Evolutionary conservation across 2,113 vertebrate genomes (phyloP).

Genomic region (Cyanistes caeruleus): DNA sequence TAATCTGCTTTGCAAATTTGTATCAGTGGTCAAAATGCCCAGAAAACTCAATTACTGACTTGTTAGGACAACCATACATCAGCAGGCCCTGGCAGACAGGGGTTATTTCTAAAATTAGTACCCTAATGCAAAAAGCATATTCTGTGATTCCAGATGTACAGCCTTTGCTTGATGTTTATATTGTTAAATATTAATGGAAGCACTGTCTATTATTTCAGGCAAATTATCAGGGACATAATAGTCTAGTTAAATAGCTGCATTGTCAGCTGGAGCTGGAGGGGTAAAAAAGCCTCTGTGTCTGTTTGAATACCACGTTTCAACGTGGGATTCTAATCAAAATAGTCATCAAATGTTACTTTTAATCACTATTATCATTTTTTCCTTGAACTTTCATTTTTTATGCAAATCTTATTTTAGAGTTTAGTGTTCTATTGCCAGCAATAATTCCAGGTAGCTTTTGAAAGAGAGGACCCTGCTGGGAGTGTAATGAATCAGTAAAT

Average conservation of each 20-base stretch:
- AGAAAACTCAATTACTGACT: conserved; percentile 76
- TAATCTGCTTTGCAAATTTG: conserved; percentile 73
- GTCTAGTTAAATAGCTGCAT: not conserved
- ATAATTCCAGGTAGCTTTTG: conserved; percentile 70
- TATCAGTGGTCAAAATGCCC: conserved; percentile 67
- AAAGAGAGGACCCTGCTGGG: conserved; percentile 63
- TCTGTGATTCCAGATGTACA: conserved; percentile 5
- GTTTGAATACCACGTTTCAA: not conserved
- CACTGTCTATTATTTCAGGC: conserved; percentile 34
- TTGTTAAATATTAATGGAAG: conserved; percentile 35
- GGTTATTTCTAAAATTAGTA: conserved; percentile 71
- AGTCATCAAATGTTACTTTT: conserved; percentile 9
- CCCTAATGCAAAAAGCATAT: not conserved
- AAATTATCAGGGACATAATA: not conserved
- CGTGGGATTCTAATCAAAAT: not conserved
- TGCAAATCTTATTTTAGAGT: conserved; percentile 49
- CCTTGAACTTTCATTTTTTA: conserved; percentile 41
- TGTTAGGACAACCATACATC: conserved; percentile 45
- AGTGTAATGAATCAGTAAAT: conserved; percentile 76
- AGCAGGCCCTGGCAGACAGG: not conserved
- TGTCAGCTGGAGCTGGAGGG: not conserved
- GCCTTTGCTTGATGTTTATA: not conserved
- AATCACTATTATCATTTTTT: not conserved
- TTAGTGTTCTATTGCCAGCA: conserved; percentile 20
- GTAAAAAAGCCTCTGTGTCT: not conserved